These are phyloP conservation scores for Batillaria attramentaria DNA, from an alignment of 1,140 invertebrate species.

Conservation along the genomic window DNA sequence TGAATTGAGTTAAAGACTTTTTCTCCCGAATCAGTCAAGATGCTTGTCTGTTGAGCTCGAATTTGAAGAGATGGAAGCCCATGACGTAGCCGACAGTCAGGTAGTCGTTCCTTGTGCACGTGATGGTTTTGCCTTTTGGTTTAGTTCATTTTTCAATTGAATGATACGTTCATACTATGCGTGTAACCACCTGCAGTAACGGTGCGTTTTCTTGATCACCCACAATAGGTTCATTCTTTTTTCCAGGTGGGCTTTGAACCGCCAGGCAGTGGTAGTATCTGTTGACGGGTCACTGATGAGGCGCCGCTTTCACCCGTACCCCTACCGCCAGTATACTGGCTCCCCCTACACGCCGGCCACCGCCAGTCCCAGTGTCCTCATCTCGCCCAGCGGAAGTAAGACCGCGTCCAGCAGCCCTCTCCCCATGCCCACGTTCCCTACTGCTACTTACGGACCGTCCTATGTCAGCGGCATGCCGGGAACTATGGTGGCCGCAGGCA, in stretches of 20 bases:
- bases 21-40: too few relatives aligned
- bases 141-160: too few relatives aligned
- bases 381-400: background rate
- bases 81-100: too few relatives aligned
- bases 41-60: too few relatives aligned
- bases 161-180: too few relatives aligned
- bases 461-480: background rate
- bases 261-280: background rate
- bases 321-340: background rate
- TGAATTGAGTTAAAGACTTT: too few relatives aligned
- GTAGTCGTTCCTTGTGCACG: too few relatives aligned
- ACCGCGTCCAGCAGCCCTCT: background rate
- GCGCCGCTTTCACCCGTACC: background rate
- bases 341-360: background rate
- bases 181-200: too few relatives aligned
- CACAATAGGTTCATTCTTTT: too few relatives aligned
- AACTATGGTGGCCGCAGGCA: background rate
- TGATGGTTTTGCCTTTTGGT: too few relatives aligned
- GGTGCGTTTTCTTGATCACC: too few relatives aligned
- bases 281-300: background rate
- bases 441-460: background rate
- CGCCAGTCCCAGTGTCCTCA: background rate
- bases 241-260: background rate
- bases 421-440: background rate
- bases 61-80: too few relatives aligned